Evolutionary conservation across 2,797 vertebrate genomes (phyloP).

Genomic region (Anabas testudineus): DNA sequence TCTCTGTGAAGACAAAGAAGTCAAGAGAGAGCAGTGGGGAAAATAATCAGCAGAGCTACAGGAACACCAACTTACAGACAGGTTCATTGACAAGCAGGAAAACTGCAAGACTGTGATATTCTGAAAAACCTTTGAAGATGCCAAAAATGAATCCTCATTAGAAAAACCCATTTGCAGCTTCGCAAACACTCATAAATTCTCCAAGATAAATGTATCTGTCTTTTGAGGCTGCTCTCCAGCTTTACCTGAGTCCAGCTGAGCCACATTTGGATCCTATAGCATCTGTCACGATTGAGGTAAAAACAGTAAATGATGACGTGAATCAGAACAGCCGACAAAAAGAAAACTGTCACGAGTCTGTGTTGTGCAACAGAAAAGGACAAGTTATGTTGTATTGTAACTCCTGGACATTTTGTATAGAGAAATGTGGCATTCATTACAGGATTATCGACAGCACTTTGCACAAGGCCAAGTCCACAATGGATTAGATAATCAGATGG

Average conservation of each 20-base stretch:
- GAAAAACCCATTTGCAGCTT: background rate
- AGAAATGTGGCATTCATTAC: background rate
- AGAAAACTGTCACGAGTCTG: background rate
- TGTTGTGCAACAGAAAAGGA: background rate
- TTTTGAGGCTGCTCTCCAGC: background rate
- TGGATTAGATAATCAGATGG: slow-evolving; percentile 15
- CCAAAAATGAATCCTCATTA: slow-evolving; percentile 4
- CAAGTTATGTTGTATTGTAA: background rate
- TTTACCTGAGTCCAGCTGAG: too few relatives aligned
- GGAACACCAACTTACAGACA: slow-evolving; percentile 1
- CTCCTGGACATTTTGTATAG: background rate
- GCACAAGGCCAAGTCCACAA: background rate
- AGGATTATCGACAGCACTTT: slow-evolving; percentile 17
- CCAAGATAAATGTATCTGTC: background rate
- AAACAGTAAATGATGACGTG: background rate
- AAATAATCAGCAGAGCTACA: slow-evolving; percentile 28
- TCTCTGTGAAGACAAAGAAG: slow-evolving; percentile 49
- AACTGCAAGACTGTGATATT: background rate
- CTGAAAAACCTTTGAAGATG: background rate
- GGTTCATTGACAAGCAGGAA: slow-evolving; percentile 19
- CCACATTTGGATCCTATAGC: too few relatives aligned
- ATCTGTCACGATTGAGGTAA: background rate
- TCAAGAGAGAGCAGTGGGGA: slow-evolving; percentile 43
- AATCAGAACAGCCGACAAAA: background rate
- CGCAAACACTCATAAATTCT: background rate